Percentiles rank a stretch among this genome's conserved stretches.
Evolutionary conservation across 2,797 vertebrate species (phyloP).

Genomic region (Sardinella longiceps): DNA sequence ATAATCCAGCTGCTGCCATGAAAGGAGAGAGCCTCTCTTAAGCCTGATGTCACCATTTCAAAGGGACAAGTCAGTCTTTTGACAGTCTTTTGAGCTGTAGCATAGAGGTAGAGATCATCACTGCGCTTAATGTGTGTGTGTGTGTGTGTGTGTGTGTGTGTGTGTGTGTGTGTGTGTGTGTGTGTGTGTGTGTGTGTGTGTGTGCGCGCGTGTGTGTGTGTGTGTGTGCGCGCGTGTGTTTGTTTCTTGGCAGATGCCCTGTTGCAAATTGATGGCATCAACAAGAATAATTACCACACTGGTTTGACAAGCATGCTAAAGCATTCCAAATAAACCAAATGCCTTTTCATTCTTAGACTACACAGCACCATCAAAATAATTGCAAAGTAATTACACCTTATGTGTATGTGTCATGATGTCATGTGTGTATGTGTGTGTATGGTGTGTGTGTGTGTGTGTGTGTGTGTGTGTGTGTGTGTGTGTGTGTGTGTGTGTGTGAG

Average conservation of each 20-base stretch:
- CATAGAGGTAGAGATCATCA: neutral
- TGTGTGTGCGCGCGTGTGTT: too few species aligned
- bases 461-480: neutral
- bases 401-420: neutral
- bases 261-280: neutral
- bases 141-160: neutral
- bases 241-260: neutral
- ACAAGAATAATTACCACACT: constrained; percentile 11
- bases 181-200: neutral
- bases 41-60: neutral
- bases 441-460: neutral
- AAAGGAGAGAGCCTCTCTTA: neutral
- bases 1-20: neutral
- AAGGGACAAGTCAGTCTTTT: neutral
- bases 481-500: neutral
- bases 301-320: neutral
- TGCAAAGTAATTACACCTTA: neutral
- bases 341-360: neutral
- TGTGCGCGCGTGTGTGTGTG: neutral
- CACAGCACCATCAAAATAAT: neutral
- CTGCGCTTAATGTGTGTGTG: neutral
- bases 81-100: neutral
- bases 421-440: too few species aligned
- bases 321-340: neutral
- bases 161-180: constrained; percentile 4